Base-by-base conservation (phyloP, 2,888 invertebrate species). In the Ectobius pallidus region DNA sequence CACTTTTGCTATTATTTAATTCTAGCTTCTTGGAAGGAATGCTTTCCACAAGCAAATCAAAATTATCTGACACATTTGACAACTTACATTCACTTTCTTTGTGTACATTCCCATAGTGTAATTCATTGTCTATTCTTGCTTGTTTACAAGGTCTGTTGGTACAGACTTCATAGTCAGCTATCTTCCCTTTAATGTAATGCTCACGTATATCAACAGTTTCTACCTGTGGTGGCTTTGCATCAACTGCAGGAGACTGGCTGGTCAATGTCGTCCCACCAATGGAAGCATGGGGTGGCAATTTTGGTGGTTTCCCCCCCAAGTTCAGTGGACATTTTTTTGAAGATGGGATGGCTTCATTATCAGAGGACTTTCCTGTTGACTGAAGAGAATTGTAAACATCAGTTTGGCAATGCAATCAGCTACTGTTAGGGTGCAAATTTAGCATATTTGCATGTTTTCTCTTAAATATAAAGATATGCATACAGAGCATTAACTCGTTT, bases 201-300 rank as follows among this genome's bases (percentile, higher is more conserved):
- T 68, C 58, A 44, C 52, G 58, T 39, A 72, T 55, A 44, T 72
- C 73, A 70, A 73, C 70, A 63, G 69, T 52, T 52, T 73, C 73
- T 70, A 70, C 27, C 73, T 69, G 69, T 65, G 63, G 61, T 39
- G 32, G 70, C 63, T 58, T 67, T 27, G 42, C 30, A 25, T 67
- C 62, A 27, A 39, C 61, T 20, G 58, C 42, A 42, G 58, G 58
- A 61, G 58, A 34, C 20, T 55, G 70, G 39, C 55, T 67, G n/a
- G 52, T 14, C 25, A 42, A 11, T 3, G 39, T 3, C 11, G 61
- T 7, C n/a, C 25, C 44, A 9, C 7, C 18, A 69, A n/a, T n/a
- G n/a, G 62, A 4, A 34, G 46, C 16, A 22, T 70, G 62, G 30
- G 62, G 18, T 39, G 63, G 46, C 25, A 69, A 49, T 49, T 61